Base-by-base conservation (phyloP, 1,140 invertebrate species). In the Lanistes nyassanus region DNA sequence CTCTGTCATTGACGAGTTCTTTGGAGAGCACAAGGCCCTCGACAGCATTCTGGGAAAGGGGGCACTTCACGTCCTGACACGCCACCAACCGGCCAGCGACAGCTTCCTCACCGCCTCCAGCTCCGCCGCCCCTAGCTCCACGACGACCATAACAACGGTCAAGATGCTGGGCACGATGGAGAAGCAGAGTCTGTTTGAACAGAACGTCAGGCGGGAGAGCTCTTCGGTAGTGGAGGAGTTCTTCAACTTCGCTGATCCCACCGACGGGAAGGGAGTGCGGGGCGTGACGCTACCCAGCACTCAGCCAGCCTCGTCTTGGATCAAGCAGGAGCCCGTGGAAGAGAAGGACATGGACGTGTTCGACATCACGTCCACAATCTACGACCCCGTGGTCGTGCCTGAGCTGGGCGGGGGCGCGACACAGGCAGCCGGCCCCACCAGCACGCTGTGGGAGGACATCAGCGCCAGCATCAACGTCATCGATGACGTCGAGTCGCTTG, bases 1-100 rank as follows among this genome's bases (percentile, higher is more conserved):
- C 6, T 91, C 92, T 11, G 90, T 92, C 77, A 92, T 94, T 79
- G 93, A 93, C 86, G 93, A 94, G 74, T 94, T 93, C 83, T 94
- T 94, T 89, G 87, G 82, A 47, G 81, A 80, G 58, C 23, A 51
- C 29, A 72, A 65, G 42, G 67, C 11, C 66, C 73, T 13, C 56
- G 39, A 9, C 31, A 56, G 21, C 34, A 58, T 11, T 21, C 51
- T 55, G 34, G 68, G 31, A 58, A 69, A 29, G 72, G 64, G 13
- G 31, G 58, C n/a, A 55, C 42, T 66, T 31, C 72, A 51, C 67
- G 80, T 13, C 78, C 56, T 5, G 80, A 76, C 19, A 79, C 78
- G 19, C 64, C 81, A 6, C 47, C 79, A n/a, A 80, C 75, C 29
- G 60, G 77, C 31, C 56, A 76, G 36, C 74, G 68, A 70, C 79